Conservation (phyloP, 2,113 vertebrate species). For the Pseudopipra pipra region DNA sequence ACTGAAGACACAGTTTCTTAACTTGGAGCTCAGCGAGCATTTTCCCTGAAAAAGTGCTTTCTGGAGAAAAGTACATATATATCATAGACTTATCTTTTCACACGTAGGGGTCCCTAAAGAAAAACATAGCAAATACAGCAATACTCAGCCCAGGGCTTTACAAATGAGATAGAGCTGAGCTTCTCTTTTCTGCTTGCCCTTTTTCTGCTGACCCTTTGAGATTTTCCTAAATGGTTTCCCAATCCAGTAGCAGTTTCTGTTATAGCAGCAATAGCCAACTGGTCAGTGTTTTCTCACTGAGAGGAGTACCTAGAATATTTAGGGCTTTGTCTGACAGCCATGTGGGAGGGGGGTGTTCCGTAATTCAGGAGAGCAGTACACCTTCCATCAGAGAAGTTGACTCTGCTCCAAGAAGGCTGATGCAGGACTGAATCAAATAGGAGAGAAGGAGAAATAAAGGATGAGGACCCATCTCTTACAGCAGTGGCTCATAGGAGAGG, state of each 20-base stretch:
- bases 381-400: not conserved
- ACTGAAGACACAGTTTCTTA: not conserved
- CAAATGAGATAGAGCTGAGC: not conserved
- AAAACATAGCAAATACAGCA: not conserved
- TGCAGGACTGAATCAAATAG: not conserved
- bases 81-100: not conserved
- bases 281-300: not conserved
- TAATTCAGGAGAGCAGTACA: not conserved
- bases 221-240: not conserved
- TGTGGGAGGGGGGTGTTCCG: not conserved
- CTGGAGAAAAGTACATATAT: not conserved
- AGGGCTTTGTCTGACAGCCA: not conserved
- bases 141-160: not conserved
- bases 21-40: not conserved
- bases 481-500: not conserved
- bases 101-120: accelerated
- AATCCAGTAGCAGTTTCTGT: not conserved
- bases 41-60: not conserved
- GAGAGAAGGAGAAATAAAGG: not conserved
- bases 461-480: not conserved
- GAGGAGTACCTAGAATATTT: not conserved
- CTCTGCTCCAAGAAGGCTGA: not conserved
- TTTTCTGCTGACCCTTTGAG: not conserved
- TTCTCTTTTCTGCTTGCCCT: not conserved
- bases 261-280: not conserved